phyloP scores from a whole-genome alignment of 2,797 vertebrate genomes.

The Semotilus atromaculatus region DNA sequence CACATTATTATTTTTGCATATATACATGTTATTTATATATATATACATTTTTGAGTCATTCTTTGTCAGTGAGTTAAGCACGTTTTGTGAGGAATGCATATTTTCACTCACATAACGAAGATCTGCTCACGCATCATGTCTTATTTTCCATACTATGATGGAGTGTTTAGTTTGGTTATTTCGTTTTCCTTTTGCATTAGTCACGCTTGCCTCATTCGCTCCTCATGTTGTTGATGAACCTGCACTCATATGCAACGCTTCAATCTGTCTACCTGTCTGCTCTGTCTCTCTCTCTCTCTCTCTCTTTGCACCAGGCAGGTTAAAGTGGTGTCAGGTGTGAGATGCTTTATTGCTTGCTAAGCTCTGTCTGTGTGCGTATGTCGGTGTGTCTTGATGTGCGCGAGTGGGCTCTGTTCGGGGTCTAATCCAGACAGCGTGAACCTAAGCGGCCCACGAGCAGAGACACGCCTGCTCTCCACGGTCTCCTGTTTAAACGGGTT shows the following conservation, averaged over 20 bases:
- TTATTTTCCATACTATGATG: not conserved
- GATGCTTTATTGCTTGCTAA: conserved; percentile 32
- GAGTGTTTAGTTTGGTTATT: not conserved
- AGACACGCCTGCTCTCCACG: conserved; percentile 37
- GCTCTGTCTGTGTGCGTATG: conserved; percentile 23
- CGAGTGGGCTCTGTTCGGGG: conserved; percentile 30
- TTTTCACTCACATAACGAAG: not conserved
- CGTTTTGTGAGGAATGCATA: not conserved
- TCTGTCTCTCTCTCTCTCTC: conserved; percentile 13
- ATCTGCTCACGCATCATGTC: not conserved
- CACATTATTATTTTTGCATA: not conserved
- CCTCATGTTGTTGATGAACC: not conserved
- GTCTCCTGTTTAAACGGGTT: conserved; percentile 43
- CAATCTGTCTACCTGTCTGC: conserved; percentile 19
- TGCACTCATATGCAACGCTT: not conserved
- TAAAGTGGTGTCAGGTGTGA: conserved; percentile 32
- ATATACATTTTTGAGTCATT: not conserved
- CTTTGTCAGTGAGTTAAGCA: not conserved
- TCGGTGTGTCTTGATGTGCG: conserved; percentile 31
- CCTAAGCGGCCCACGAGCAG: conserved; percentile 38
- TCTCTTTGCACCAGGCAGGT: not conserved
- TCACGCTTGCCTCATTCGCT: conserved; percentile 1
- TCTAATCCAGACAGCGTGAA: conserved; percentile 50
- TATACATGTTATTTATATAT: not conserved
- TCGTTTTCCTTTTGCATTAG: not conserved